These are phyloP conservation scores for Galago senegalensis DNA, from an alignment of 2,797 vertebrate species.

Conservation along the genomic window DNA sequence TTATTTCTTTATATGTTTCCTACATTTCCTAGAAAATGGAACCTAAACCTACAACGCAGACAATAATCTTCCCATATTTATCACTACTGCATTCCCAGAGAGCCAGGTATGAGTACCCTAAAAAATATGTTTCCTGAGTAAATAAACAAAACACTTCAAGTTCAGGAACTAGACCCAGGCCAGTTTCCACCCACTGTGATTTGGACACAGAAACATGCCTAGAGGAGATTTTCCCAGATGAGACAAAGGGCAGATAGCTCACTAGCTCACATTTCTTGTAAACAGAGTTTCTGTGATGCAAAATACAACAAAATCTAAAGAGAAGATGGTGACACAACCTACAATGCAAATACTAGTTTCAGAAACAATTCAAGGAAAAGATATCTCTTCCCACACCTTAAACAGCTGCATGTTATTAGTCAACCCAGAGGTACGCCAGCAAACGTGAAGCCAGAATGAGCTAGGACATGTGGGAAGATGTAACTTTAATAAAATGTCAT, in stretches of 20 bases:
- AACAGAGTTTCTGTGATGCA: not conserved
- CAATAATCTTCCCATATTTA: not conserved
- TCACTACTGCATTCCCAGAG: not conserved
- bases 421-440: slow-evolving; percentile 79
- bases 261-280: not conserved
- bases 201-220: not conserved
- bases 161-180: not conserved
- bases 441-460: slow-evolving; percentile 77
- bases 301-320: slow-evolving; percentile 52
- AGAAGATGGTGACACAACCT: not conserved
- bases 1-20: not conserved
- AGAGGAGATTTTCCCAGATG: not conserved
- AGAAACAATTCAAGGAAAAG: slow-evolving; percentile 64
- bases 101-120: not conserved
- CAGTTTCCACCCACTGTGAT: not conserved
- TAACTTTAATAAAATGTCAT: slow-evolving; percentile 77
- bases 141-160: slow-evolving; percentile 7
- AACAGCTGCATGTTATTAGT: slow-evolving; percentile 82
- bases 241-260: not conserved
- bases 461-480: slow-evolving; percentile 63
- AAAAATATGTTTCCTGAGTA: not conserved
- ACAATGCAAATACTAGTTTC: not conserved
- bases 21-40: not conserved
- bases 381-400: slow-evolving; percentile 72
- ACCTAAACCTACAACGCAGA: not conserved